Conservation (phyloP, 2,888 invertebrate species). For the Epiblema foenella region DNA sequence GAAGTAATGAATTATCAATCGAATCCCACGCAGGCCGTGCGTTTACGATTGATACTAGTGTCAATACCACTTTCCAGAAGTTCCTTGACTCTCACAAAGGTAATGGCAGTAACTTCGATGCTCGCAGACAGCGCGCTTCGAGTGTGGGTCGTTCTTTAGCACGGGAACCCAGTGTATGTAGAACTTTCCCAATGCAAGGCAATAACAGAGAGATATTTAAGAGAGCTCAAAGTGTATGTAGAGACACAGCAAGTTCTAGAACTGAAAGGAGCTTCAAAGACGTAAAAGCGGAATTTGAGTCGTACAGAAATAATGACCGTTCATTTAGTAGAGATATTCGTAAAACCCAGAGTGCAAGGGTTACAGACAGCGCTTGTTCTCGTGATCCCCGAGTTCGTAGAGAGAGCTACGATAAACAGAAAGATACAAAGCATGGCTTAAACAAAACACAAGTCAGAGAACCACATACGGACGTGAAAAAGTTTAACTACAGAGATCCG, state of each 20-base stretch:
- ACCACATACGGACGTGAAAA: conserved; percentile 63
- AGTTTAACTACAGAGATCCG: conserved; percentile 63
- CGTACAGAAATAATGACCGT: conserved; percentile 54
- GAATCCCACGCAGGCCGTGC: conserved; percentile 61
- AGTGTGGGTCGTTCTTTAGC: conserved; percentile 70
- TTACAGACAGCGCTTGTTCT: conserved; percentile 19
- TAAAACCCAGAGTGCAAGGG: conserved; percentile 14
- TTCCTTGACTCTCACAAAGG: conserved; percentile 49
- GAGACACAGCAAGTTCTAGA: conserved; percentile 44
- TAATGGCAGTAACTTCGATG: conserved; percentile 58
- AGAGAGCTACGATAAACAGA: conserved; percentile 48
- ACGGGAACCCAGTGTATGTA: conserved; percentile 44
- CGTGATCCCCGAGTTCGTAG: conserved; percentile 50
- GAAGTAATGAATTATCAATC: conserved; percentile 56
- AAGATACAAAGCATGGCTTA: conserved; percentile 19
- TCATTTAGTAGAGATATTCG: conserved; percentile 41
- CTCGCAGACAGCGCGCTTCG: conserved; percentile 66
- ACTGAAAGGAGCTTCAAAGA: conserved; percentile 64
- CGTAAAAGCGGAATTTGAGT: conserved; percentile 71
- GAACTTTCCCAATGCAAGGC: conserved; percentile 17
- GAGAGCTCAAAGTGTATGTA: conserved; percentile 73
- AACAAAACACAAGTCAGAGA: conserved; percentile 45
- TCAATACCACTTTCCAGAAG: conserved; percentile 70
- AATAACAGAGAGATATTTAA: conserved; percentile 53
- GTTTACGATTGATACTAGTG: conserved; percentile 75